phyloP scores from a whole-genome alignment of 2,797 vertebrate genomes.

The Peromyscus aztecus region DNA sequence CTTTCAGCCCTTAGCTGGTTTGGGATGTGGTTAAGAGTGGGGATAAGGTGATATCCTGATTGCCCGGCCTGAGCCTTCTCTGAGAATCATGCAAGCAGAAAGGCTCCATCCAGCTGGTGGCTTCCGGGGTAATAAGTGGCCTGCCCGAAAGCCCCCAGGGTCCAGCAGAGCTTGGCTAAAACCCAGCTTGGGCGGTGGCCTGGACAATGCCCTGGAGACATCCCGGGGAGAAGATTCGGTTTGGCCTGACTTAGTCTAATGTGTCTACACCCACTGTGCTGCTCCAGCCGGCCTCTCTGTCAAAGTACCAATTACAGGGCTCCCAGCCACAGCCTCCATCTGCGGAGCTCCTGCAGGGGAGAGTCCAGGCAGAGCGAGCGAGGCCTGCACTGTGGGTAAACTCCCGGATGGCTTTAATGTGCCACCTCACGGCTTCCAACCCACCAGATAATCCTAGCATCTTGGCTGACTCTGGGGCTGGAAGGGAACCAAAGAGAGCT shows the following conservation, averaged over 20 bases:
- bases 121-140: neutral
- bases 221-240: neutral
- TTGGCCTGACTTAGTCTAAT: neutral
- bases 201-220: constrained; percentile 31
- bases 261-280: too few species aligned
- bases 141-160: neutral
- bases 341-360: neutral
- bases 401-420: constrained; percentile 22
- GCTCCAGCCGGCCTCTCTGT: neutral
- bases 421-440: neutral
- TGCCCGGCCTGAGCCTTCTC: neutral
- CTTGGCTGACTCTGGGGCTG: neutral
- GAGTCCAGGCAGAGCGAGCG: neutral
- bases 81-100: neutral
- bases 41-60: neutral
- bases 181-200: constrained; percentile 40
- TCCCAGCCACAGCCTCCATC: constrained; percentile 29
- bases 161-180: neutral
- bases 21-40: neutral
- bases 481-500: constrained; percentile 17
- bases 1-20: neutral
- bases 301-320: neutral
- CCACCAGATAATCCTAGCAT: constrained; percentile 34
- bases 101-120: neutral
- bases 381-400: neutral